Percentiles rank a stretch among this genome's conserved stretches.
Evolutionary conservation across 2,113 vertebrate species (phyloP).

Genomic region (Indicator indicator): DNA sequence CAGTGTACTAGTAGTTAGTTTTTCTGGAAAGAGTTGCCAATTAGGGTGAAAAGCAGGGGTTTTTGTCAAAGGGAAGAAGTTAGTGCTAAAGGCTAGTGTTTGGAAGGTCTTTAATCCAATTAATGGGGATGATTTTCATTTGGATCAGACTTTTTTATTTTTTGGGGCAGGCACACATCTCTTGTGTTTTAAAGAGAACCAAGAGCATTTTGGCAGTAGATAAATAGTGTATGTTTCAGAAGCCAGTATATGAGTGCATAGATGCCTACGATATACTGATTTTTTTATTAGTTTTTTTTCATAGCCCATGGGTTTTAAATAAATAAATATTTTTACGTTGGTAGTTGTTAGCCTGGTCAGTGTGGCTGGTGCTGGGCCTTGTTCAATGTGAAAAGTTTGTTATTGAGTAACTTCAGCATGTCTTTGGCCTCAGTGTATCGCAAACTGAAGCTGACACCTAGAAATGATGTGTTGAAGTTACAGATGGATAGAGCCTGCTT

Average conservation of each 20-base stretch:
- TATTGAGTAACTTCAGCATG: background rate
- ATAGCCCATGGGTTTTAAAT: background rate
- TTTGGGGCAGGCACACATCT: background rate
- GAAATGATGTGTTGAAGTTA: background rate
- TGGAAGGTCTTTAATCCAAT: constrained; percentile 6
- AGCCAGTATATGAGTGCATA: background rate
- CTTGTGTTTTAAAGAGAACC: background rate
- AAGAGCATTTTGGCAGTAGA: background rate
- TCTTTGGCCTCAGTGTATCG: background rate
- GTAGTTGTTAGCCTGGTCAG: background rate
- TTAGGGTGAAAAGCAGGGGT: background rate
- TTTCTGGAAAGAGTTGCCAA: background rate
- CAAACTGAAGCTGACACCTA: background rate
- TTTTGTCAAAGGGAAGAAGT: background rate
- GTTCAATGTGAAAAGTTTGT: background rate
- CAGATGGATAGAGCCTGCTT: background rate
- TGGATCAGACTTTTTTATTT: background rate
- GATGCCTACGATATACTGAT: background rate
- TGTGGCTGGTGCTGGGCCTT: background rate
- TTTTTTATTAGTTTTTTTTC: background rate
- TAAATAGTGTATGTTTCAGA: background rate
- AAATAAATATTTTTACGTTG: background rate
- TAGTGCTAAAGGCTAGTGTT: background rate
- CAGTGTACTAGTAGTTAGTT: background rate
- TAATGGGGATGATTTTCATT: constrained; percentile 32